Evolutionary conservation across 2,797 vertebrate species (phyloP), one percentile per base, ranked within the genome.

Genomic region (Gobio occitaniae): DNA sequence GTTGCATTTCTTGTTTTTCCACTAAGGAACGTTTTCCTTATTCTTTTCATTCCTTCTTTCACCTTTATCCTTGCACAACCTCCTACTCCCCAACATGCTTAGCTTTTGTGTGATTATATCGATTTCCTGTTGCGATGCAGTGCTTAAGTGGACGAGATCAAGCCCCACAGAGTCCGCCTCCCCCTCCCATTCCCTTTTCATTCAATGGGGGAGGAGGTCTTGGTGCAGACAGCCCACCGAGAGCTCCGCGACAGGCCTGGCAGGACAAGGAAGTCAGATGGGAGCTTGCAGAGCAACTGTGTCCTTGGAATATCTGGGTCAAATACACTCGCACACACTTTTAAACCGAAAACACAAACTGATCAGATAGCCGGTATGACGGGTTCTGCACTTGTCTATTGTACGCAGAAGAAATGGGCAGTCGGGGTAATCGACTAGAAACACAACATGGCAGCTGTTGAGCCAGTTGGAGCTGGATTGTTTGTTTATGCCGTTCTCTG

Each of bases 61-160:
- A 48, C 29, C 10, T 36, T 10, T 84, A 88, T 77, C 84, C 85
- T 41, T 11, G 12, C 52, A 48, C 78, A 70, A 82, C 41, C 65
- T 78, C 88, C 81, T 29, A 38, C 72, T 76, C 6, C 16, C 44
- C 19, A 61, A 47, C 65, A 76, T 75, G 76, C 84, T 84, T 80
- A 84, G 69, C 78, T 69, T 72, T 78, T 71, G 86, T 84, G 77
- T 89, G 86, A 85, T 86, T 88, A 83, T 83, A 94, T 90, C 85
- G 91, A 95, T 93, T 91, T 90, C 86, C 88, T 86, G 65, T 79
- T 82, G 88, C 84, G 87, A 93, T 91, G 85, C 66, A 86, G 81
- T 77, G 91, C 81, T 92, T 92, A 93, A 94, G 93, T 91, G 91
- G 92, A 91, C 86, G 86, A 82, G 72, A 91, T 83, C 16, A 74